A percentile compares a stretch with the other conserved stretches of the same genome.
Conservation (phyloP, 23 tunicate species). For the Phallusia fumigata region DNA sequence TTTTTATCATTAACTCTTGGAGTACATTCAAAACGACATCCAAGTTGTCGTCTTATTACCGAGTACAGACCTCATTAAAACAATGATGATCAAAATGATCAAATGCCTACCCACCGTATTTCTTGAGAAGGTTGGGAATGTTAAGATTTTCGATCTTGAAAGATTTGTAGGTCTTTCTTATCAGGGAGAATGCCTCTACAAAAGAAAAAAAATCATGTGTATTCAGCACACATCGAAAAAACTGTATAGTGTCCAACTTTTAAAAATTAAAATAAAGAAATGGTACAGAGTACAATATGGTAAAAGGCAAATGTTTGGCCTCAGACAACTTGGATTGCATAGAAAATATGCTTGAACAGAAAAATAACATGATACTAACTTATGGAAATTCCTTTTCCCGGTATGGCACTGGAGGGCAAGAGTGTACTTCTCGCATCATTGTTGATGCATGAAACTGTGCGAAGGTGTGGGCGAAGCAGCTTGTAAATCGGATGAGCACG, state of each 20-base stretch:
- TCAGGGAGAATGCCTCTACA: not conserved
- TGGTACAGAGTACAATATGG: too few species aligned
- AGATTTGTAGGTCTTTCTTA: not conserved
- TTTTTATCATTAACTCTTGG: too few species aligned
- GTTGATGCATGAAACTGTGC: slow-evolving; percentile 39
- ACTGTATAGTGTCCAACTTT: too few species aligned
- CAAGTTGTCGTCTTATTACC: too few species aligned
- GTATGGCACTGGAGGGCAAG: not conserved
- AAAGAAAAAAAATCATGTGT: not conserved
- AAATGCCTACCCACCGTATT: not conserved
- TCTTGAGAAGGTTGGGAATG: not conserved
- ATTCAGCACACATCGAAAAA: too few species aligned
- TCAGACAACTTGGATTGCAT: too few species aligned
- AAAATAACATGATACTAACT: not conserved
- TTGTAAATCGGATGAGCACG: slow-evolving; percentile 67
- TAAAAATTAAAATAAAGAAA: too few species aligned
- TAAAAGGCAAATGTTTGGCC: too few species aligned
- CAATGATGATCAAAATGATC: too few species aligned
- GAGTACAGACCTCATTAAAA: too few species aligned
- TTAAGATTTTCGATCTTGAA: not conserved
- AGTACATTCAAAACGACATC: too few species aligned
- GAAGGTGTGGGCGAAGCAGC: slow-evolving; percentile 54
- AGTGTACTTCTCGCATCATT: slow-evolving; percentile 27
- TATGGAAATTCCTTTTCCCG: not conserved
- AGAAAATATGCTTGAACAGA: not conserved